Evolutionary conservation across 2,113 vertebrate genomes (phyloP).

Genomic region (Isurus oxyrinchus): DNA sequence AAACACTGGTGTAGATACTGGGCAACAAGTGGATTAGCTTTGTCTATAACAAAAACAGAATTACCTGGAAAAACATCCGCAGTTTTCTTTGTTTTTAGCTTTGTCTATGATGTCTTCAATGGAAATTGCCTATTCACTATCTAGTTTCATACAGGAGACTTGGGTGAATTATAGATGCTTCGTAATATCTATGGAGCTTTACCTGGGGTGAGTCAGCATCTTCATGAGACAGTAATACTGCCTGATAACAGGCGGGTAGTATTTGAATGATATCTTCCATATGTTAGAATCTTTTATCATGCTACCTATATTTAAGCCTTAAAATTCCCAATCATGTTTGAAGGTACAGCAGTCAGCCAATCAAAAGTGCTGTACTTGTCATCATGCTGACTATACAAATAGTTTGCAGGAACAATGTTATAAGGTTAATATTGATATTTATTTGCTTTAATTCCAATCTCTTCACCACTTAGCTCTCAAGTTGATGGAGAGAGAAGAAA

Average conservation of each 20-base stretch:
- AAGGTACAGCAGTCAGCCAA: background rate
- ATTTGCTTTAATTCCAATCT: background rate
- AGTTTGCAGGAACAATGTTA: background rate
- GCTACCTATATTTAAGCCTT: too few species aligned
- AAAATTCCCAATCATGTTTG: background rate
- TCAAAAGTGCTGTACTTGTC: background rate
- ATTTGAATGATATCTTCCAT: background rate
- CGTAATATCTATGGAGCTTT: background rate
- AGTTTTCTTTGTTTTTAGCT: too few species aligned
- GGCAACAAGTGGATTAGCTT: background rate
- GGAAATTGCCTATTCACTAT: background rate
- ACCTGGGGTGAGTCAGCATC: background rate
- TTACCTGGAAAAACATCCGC: too few species aligned
- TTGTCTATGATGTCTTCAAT: background rate
- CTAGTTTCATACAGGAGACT: background rate
- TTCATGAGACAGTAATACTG: background rate
- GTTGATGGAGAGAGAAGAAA: background rate
- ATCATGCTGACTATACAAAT: background rate
- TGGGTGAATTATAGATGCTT: background rate
- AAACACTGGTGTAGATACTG: background rate
- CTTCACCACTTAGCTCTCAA: background rate
- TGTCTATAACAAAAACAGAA: too few species aligned
- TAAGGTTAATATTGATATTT: background rate
- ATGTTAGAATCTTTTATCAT: background rate
- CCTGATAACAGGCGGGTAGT: background rate